Conservation (phyloP, 2,888 invertebrate genomes). For the Cantharis lateralis region DNA sequence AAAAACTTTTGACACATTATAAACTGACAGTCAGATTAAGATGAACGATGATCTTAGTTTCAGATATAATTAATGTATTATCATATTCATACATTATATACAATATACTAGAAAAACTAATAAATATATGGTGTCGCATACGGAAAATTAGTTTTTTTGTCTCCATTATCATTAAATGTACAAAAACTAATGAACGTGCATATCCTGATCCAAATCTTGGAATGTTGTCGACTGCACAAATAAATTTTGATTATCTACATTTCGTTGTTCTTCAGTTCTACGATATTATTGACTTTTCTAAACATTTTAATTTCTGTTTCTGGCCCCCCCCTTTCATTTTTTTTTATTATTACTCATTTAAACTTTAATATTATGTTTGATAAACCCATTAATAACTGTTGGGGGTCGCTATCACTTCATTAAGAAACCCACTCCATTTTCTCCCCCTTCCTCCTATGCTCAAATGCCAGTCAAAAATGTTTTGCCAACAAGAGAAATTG, state of each 20-base stretch:
- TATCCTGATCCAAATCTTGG: neutral
- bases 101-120: neutral
- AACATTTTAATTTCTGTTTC: too few species aligned
- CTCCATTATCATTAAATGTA: neutral
- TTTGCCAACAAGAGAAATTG: too few species aligned
- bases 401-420: too few species aligned
- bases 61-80: neutral
- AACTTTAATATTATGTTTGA: too few species aligned
- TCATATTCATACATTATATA: neutral
- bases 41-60: constrained; percentile 3
- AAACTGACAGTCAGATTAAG: constrained; percentile 4
- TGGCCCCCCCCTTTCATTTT: too few species aligned
- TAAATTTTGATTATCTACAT: neutral
- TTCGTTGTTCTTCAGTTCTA: neutral
- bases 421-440: too few species aligned
- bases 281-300: neutral
- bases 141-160: too few species aligned
- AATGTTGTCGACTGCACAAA: neutral
- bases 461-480: too few species aligned
- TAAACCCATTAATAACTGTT: too few species aligned
- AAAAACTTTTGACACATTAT: constrained; percentile 4
- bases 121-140: neutral
- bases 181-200: neutral
- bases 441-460: too few species aligned
- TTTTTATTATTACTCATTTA: too few species aligned